A percentile compares a stretch with the other conserved stretches of the same genome.
Evolutionary conservation across 2,113 vertebrate species (phyloP).

Genomic region (Colinus virginianus): DNA sequence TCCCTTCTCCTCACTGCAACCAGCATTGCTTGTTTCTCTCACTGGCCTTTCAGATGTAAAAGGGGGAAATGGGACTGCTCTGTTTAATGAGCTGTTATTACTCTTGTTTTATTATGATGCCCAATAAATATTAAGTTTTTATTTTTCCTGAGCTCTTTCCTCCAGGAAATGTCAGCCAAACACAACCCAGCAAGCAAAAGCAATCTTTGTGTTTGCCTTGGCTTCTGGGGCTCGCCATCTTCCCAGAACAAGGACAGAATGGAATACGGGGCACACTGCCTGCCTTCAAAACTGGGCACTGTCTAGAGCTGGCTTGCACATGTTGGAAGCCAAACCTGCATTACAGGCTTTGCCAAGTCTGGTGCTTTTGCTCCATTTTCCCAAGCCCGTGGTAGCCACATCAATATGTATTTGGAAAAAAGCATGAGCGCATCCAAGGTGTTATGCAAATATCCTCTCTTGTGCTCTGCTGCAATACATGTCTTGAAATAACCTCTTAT

Average conservation of each 20-base stretch:
- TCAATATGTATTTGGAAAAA: not conserved
- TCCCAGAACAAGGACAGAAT: constrained; percentile 39
- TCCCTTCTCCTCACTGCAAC: not conserved
- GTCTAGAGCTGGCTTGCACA: not conserved
- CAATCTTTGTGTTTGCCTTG: constrained; percentile 56
- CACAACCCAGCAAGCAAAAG: constrained; percentile 62
- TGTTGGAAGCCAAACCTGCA: constrained; percentile 1
- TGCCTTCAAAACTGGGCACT: constrained; percentile 19
- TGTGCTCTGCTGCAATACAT: not conserved
- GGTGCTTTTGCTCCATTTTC: constrained; percentile 33
- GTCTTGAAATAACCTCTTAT: not conserved
- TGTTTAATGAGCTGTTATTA: constrained; percentile 38
- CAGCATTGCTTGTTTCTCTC: not conserved
- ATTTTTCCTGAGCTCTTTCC: constrained; percentile 44
- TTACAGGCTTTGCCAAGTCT: constrained; percentile 22
- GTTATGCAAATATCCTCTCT: not conserved
- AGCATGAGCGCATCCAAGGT: not conserved
- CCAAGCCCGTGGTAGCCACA: not conserved
- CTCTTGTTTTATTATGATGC: constrained; percentile 37
- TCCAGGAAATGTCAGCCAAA: constrained; percentile 76
- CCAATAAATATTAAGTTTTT: constrained; percentile 48
- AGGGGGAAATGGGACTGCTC: not conserved
- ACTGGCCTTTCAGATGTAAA: not conserved
- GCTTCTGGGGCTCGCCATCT: not conserved
- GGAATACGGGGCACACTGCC: constrained; percentile 42